Percentiles rank a stretch among this genome's conserved stretches.
Evolutionary conservation across 2,797 vertebrate species (phyloP).

Genomic region (Antennarius maculatus): DNA sequence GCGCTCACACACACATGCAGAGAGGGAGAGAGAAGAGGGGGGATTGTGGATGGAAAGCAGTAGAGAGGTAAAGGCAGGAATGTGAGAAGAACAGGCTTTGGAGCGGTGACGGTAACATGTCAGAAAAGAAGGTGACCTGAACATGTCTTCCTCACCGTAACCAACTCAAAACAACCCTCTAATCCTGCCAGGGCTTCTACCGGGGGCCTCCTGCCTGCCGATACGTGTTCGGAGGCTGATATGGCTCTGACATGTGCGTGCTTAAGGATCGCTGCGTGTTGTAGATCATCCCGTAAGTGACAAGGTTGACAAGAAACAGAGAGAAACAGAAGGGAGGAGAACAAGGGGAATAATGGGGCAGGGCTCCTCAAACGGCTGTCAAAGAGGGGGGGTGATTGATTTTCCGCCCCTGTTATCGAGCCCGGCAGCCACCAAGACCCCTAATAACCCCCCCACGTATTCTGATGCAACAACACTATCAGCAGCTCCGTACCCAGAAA

Average conservation of each 20-base stretch:
- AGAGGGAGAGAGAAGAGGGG: constrained; percentile 36
- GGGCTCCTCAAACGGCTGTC: constrained; percentile 68
- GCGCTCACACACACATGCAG: constrained; percentile 24
- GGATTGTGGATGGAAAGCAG: constrained; percentile 49
- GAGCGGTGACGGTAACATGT: constrained; percentile 60
- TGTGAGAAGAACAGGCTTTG: constrained; percentile 65
- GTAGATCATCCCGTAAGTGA: constrained; percentile 40
- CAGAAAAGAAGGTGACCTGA: constrained; percentile 70
- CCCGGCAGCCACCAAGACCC: constrained; percentile 74
- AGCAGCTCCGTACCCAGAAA: constrained; percentile 58
- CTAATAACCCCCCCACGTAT: constrained; percentile 35
- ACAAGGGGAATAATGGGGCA: constrained; percentile 34
- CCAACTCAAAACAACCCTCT: constrained; percentile 62
- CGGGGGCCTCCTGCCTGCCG: constrained; percentile 61
- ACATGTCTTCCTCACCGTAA: constrained; percentile 74
- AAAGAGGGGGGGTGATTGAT: constrained; percentile 80
- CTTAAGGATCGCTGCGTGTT: constrained; percentile 11
- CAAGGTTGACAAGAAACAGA: constrained; percentile 42
- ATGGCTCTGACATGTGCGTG: constrained; percentile 7
- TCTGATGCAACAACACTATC: constrained; percentile 37
- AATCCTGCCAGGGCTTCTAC: constrained; percentile 68
- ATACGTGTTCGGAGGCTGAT: background rate
- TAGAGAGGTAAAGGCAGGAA: constrained; percentile 54
- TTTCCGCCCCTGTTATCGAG: constrained; percentile 77
- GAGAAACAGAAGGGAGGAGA: constrained; percentile 20